Conservation (phyloP, 2,888 invertebrate species). For the Polyommatus iphigenia region DNA sequence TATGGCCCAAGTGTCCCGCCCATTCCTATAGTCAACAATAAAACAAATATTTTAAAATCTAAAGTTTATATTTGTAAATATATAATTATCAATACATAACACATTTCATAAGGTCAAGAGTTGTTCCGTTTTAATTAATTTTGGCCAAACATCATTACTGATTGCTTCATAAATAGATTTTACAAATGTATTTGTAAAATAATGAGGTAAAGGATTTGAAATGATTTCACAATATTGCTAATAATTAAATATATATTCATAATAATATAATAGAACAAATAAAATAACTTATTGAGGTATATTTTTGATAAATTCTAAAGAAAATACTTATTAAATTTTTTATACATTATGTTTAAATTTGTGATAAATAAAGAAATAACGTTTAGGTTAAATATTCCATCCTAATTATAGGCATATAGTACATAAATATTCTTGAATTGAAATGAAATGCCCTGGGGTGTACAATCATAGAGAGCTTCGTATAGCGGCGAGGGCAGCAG, state of each 20-base stretch:
- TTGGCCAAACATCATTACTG: constrained; percentile 21
- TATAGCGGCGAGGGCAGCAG: constrained; percentile 25
- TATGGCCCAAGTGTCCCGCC: no score
- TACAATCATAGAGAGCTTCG: constrained; percentile 37
- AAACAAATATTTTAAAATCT: constrained; percentile 52
- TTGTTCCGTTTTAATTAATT: constrained; percentile 47
- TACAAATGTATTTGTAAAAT: constrained; percentile 22
- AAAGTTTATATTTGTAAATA: constrained; percentile 59
- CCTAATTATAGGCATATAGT: background rate
- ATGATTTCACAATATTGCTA: constrained; percentile 40
- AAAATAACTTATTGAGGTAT: constrained; percentile 76
- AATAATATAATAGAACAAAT: constrained; percentile 57
- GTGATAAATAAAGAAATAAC: background rate
- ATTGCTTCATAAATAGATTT: constrained; percentile 16
- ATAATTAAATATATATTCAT: constrained; percentile 66
- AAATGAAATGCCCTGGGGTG: background rate
- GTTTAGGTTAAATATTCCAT: background rate
- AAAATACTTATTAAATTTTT: constrained; percentile 13
- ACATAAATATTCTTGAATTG: background rate
- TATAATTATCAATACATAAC: constrained; percentile 52
- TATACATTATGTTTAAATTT: constrained; percentile 12
- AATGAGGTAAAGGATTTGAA: constrained; percentile 36
- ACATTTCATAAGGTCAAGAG: constrained; percentile 52
- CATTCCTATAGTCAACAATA: constrained; percentile 35
- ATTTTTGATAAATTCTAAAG: constrained; percentile 67